Conservation (phyloP, 2,113 vertebrate species). For the Tetraodon nigroviridis region DNA sequence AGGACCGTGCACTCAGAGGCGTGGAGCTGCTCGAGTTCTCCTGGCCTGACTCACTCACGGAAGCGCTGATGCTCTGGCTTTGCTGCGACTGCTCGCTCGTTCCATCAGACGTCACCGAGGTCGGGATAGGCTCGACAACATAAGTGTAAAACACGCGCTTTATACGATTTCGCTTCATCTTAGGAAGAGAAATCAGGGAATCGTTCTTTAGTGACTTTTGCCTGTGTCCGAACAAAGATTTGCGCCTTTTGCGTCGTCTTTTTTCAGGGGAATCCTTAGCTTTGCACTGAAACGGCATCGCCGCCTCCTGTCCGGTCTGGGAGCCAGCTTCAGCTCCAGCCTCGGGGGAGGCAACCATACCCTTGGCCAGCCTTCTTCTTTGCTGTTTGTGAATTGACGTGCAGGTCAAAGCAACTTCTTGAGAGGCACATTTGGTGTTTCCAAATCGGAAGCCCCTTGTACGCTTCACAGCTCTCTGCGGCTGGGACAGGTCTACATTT, state of each 20-base stretch:
- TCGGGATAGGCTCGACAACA: conserved; percentile 27
- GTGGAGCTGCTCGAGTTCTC: conserved; percentile 59
- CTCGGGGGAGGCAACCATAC: conserved; percentile 47
- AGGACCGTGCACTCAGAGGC: conserved; percentile 78
- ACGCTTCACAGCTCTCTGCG: conserved; percentile 20
- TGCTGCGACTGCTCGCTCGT: conserved; percentile 6
- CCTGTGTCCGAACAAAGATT: conserved; percentile 40
- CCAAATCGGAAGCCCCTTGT: conserved; percentile 25
- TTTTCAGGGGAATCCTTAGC: conserved; percentile 18
- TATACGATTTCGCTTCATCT: background rate
- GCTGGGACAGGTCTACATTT: conserved; percentile 10
- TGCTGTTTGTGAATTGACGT: conserved; percentile 39
- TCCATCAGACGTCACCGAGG: background rate
- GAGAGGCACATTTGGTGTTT: conserved; percentile 22
- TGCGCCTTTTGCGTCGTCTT: conserved; percentile 29
- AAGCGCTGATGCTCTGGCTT: conserved; percentile 5
- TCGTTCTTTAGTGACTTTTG: conserved; percentile 15
- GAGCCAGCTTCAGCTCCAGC: conserved; percentile 45
- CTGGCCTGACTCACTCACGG: conserved; percentile 8
- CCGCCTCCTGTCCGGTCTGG: conserved; percentile 42
- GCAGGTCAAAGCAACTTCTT: conserved; percentile 19
- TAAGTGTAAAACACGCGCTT: conserved; percentile 52
- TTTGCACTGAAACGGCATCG: conserved; percentile 41
- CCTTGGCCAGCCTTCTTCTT: conserved; percentile 36
- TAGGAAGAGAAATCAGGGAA: conserved; percentile 1